These are phyloP conservation scores for Cephalopholis sonnerati DNA, from an alignment of 2,113 vertebrate genomes.

Conservation along the genomic window DNA sequence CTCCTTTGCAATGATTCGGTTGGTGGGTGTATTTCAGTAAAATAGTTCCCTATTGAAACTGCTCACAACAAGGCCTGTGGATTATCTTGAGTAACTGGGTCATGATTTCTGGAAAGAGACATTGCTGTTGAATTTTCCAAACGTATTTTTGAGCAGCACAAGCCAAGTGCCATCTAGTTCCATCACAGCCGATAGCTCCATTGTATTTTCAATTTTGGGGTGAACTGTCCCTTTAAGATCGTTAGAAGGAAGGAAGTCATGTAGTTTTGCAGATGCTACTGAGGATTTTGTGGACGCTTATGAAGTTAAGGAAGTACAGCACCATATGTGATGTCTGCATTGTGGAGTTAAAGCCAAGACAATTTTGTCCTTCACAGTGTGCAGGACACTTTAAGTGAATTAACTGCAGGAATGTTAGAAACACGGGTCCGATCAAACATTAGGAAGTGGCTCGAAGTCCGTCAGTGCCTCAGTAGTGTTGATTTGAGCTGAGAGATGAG, in stretches of 20 bases:
- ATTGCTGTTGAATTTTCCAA: too few relatives aligned
- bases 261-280: conserved; percentile 49
- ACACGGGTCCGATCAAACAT: neutral
- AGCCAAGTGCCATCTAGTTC: too few relatives aligned
- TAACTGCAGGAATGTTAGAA: neutral
- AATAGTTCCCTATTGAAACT: too few relatives aligned
- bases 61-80: too few relatives aligned
- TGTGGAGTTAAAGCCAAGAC: neutral
- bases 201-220: too few relatives aligned
- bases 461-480: neutral
- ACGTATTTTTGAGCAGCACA: too few relatives aligned
- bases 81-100: too few relatives aligned
- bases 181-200: too few relatives aligned
- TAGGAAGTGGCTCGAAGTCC: neutral
- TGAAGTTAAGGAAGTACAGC: conserved; percentile 24
- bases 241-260: neutral
- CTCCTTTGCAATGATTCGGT: too few relatives aligned
- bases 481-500: too few relatives aligned
- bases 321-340: conserved; percentile 30
- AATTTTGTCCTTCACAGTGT: conserved; percentile 1
- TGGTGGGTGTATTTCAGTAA: too few relatives aligned
- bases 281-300: conserved; percentile 38
- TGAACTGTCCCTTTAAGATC: neutral
- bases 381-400: neutral
- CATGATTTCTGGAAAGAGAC: too few relatives aligned